A percentile compares a stretch with the other conserved stretches of the same genome.
These are phyloP conservation scores for Atractosteus spatula DNA, from an alignment of 2,113 vertebrate genomes.

Conservation along the genomic window DNA sequence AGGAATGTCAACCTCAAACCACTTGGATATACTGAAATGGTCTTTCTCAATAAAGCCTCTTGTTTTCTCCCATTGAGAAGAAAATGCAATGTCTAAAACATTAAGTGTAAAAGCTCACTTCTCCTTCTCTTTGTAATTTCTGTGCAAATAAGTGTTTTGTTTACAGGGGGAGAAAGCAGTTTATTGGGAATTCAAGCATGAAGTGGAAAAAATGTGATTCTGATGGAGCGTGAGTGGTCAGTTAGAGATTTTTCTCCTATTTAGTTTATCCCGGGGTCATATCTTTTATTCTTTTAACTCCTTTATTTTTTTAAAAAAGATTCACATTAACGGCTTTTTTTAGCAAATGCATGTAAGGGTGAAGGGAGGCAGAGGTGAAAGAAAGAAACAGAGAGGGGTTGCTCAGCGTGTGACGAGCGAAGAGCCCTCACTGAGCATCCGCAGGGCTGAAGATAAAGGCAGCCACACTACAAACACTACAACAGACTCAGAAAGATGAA, in stretches of 20 bases:
- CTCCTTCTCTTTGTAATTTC: conserved; percentile 62
- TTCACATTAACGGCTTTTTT: conserved; percentile 44
- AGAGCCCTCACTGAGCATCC: not conserved
- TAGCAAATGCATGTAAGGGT: conserved; percentile 34
- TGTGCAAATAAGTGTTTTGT: conserved; percentile 72
- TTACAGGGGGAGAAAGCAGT: conserved; percentile 55
- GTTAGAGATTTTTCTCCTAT: conserved; percentile 60
- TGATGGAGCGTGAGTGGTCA: conserved; percentile 71
- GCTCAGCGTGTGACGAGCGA: conserved; percentile 3
- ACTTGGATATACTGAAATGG: conserved; percentile 62
- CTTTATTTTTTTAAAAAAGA: conserved; percentile 39
- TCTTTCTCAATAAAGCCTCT: conserved; percentile 56
- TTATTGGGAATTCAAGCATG: conserved; percentile 68
- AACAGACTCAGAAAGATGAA: conserved; percentile 36
- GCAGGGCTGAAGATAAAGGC: conserved; percentile 36
- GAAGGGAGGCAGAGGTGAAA: conserved; percentile 23
- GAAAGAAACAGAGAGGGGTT: conserved; percentile 36
- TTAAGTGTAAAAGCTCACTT: conserved; percentile 59
- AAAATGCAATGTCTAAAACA: conserved; percentile 55
- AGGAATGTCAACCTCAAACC: conserved; percentile 64
- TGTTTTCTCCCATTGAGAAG: conserved; percentile 54
- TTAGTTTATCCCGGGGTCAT: conserved; percentile 66
- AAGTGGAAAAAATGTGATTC: conserved; percentile 73
- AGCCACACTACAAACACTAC: conserved; percentile 51
- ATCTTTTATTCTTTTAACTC: conserved; percentile 52